Percentiles rank a stretch among this genome's conserved stretches.
Evolutionary conservation across 2,888 invertebrate genomes (phyloP).

Genomic region (Perizoma flavofasciatum): DNA sequence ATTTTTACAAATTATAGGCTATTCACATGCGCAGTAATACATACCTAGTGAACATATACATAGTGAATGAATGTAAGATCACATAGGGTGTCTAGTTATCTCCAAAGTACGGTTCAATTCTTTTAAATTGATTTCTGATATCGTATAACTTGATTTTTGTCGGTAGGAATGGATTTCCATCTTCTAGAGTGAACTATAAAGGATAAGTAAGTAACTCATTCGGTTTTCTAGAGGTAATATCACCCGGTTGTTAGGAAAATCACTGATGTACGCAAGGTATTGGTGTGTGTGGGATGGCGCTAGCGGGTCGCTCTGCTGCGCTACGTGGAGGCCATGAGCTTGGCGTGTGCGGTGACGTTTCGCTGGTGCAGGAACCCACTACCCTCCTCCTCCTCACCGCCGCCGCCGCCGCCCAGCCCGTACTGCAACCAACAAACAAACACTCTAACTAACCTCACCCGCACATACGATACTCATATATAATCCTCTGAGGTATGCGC

Average conservation of each 20-base stretch:
- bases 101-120: too few relatives aligned
- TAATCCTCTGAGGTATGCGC: too few relatives aligned
- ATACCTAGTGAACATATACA: too few relatives aligned
- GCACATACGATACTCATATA: too few relatives aligned
- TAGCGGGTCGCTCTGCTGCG: constrained; percentile 28
- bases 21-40: constrained; percentile 1
- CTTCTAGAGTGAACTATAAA: too few relatives aligned
- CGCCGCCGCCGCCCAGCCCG: constrained; percentile 67
- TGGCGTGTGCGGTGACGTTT: constrained; percentile 92
- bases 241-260: neutral
- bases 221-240: too few relatives aligned
- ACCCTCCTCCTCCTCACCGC: constrained; percentile 83
- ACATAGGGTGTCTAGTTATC: too few relatives aligned
- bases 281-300: neutral
- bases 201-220: too few relatives aligned
- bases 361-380: constrained; percentile 92
- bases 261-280: too few relatives aligned
- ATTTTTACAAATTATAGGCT: constrained; percentile 8
- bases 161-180: too few relatives aligned
- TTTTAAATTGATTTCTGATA: too few relatives aligned
- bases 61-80: neutral
- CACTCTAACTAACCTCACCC: neutral
- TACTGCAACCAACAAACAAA: constrained; percentile 55
- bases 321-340: constrained; percentile 93
- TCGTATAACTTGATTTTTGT: too few relatives aligned